A percentile compares a stretch with the other conserved stretches of the same genome.
phyloP scores from a whole-genome alignment of 2,888 invertebrate species.

The Netelia inedita region DNA sequence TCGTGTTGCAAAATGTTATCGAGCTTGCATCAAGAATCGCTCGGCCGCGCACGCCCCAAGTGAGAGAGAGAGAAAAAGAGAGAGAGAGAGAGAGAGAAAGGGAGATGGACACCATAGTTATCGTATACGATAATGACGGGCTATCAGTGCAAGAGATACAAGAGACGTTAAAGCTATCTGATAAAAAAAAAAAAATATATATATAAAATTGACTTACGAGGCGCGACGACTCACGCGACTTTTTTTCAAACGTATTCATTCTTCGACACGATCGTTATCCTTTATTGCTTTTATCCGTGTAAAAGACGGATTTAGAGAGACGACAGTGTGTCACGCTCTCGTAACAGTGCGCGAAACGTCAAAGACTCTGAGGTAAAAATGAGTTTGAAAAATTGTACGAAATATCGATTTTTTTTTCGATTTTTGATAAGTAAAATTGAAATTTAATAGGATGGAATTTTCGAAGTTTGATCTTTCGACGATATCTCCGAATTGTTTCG shows the following conservation, averaged over 20 bases:
- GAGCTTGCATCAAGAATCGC: slow-evolving; percentile 43
- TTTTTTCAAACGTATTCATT: too few species aligned
- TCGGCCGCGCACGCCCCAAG: slow-evolving; percentile 3
- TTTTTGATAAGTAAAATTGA: too few species aligned
- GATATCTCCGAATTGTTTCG: too few species aligned
- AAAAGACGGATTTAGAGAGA: background rate
- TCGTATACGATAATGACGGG: slow-evolving; percentile 44
- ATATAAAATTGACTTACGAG: background rate
- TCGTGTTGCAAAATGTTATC: slow-evolving; percentile 48
- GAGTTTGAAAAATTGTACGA: too few species aligned
- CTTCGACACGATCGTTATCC: too few species aligned
- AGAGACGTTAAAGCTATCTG: slow-evolving; percentile 19
- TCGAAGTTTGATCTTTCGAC: too few species aligned
- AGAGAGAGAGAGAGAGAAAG: slow-evolving; percentile 20
- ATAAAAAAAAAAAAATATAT: slow-evolving; percentile 21
- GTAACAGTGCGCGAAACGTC: background rate
- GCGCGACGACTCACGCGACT: too few species aligned
- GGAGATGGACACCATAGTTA: slow-evolving; percentile 22
- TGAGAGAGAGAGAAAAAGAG: slow-evolving; percentile 17
- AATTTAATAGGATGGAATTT: too few species aligned
- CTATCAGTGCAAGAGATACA: slow-evolving; percentile 33
- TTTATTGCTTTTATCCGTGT: too few species aligned
- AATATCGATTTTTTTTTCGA: too few species aligned
- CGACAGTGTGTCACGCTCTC: background rate
- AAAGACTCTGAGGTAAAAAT: background rate